phyloP scores from a whole-genome alignment of 2,797 vertebrate genomes.

The Brotula barbata region DNA sequence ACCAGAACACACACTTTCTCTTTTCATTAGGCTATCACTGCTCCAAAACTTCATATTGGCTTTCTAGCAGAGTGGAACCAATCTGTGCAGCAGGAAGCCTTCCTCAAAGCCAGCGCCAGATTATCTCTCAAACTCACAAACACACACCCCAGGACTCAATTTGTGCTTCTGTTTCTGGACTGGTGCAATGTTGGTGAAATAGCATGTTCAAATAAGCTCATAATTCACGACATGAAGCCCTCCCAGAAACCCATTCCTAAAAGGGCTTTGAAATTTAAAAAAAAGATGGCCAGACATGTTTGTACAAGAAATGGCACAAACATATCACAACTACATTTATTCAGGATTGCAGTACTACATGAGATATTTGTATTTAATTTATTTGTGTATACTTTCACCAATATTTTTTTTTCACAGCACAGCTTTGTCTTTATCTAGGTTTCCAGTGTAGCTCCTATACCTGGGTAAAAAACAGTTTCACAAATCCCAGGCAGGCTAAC shows the following conservation, averaged over 20 bases:
- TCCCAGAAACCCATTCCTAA: not conserved
- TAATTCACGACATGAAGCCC: constrained; percentile 10
- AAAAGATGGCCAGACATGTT: not conserved
- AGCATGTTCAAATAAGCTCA: constrained; percentile 2
- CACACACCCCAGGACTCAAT: constrained; percentile 25
- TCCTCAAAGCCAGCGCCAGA: constrained; percentile 47
- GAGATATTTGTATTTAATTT: no score
- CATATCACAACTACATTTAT: not conserved
- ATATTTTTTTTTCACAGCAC: not conserved
- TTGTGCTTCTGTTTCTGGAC: constrained; percentile 29
- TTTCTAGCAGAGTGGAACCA: constrained; percentile 70
- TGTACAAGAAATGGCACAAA: no score
- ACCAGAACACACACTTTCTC: constrained; percentile 42
- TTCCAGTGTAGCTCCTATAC: constrained; percentile 11
- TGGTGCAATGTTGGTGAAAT: constrained; percentile 1
- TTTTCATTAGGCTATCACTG: constrained; percentile 51
- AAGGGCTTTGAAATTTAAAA: not conserved
- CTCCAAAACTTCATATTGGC: constrained; percentile 62
- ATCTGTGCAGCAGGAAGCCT: constrained; percentile 51
- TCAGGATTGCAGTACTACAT: no score
- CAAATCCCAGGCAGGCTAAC: constrained; percentile 21
- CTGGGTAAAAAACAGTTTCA: constrained; percentile 24
- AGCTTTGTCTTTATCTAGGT: not conserved
- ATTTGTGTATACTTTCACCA: no score
- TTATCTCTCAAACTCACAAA: constrained; percentile 46